A percentile compares a stretch with the other conserved stretches of the same genome.
These are phyloP conservation scores for Pristionchus mayeri DNA, from an alignment of 2,888 invertebrate genomes.

Conservation along the genomic window DNA sequence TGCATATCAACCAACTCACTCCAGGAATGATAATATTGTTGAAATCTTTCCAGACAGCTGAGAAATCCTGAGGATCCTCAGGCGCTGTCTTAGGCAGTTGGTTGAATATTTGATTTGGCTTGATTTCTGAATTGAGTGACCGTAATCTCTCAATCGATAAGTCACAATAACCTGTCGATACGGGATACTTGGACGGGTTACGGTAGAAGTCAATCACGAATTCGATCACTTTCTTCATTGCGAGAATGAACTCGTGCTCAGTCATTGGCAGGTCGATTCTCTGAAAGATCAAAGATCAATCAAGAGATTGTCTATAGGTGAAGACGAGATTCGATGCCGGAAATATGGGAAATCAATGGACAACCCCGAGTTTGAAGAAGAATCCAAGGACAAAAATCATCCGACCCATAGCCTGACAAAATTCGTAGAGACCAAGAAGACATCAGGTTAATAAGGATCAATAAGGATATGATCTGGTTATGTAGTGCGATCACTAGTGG, in stretches of 20 bases:
- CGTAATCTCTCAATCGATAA: too few relatives aligned
- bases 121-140: too few relatives aligned
- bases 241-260: background rate
- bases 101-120: constrained; percentile 1
- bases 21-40: constrained; percentile 6
- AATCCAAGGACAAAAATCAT: background rate
- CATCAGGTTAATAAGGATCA: too few relatives aligned
- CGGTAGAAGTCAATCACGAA: constrained; percentile 33
- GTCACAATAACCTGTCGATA: constrained; percentile 14
- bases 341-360: background rate
- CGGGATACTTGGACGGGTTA: constrained; percentile 31
- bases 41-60: background rate
- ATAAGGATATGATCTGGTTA: background rate
- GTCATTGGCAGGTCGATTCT: constrained; percentile 28
- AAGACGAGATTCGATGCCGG: too few relatives aligned
- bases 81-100: background rate
- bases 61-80: constrained; percentile 5
- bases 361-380: background rate
- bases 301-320: background rate
- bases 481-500: background rate
- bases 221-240: constrained; percentile 26
- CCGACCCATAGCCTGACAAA: background rate
- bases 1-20: background rate
- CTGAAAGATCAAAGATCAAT: constrained; percentile 42
- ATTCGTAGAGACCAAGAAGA: too few relatives aligned